Base-by-base conservation (phyloP, 2,888 invertebrate genomes). In the Aphodius sticticus region DNA sequence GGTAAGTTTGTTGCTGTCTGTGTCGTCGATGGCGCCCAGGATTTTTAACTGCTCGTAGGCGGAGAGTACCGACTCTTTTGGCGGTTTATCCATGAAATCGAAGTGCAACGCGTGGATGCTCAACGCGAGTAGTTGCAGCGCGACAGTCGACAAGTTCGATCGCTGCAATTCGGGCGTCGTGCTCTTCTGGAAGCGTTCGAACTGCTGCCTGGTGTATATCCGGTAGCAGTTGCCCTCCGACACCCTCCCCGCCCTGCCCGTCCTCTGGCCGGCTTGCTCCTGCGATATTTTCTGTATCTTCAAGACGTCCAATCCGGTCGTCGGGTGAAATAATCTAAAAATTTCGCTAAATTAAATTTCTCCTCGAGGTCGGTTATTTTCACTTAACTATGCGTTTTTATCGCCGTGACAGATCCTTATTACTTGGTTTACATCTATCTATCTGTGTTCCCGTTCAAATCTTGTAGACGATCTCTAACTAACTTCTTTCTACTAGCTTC, bases 251-350 rank as follows among this genome's bases (percentile, higher is more conserved):
- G 98, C 97, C 83, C 99, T 92, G 0, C 99, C 99, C 12, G 96
- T 94, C 83, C 99, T 92, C 90, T 99, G 99, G 94, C 96, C 95
- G 12, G 96, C 96, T 89, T 98, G 98, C 53, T 98, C 97, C 89
- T 96, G 95, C 16, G 98, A 96, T 84, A 97, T 94, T 84, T 93
- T 91, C 82, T 95, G 93, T 53, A 97, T 95, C 86, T 94, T 93
- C 80, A 99, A 90, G 36, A 95, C 90, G 88, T 98, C 97, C 82
- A 98, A 91, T 5, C 97, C 96, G 26, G 95, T 96, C 26, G 91
- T 90, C 0, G 96, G 93, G 86, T 96, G 95, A 90, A 95, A 97
- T 6, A 94, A 92, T 86, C 95, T 93, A 16, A 38, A 38, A 6
- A 38, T 38, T 38, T 6, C 38, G 38, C 7, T 38, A 38, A 38